phyloP scores from a whole-genome alignment of 2,888 invertebrate species.

The Hypolimnas misippus region DNA sequence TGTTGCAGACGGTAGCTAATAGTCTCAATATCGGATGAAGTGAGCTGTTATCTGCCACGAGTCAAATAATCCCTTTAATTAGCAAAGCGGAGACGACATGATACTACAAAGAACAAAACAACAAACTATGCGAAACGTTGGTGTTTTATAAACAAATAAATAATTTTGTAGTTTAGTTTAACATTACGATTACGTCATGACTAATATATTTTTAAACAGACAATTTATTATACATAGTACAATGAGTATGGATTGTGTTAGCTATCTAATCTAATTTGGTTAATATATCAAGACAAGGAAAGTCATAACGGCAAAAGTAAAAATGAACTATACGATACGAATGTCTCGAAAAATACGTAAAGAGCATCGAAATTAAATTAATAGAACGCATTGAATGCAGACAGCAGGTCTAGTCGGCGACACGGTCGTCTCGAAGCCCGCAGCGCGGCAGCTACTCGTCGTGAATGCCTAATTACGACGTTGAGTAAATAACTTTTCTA shows the following conservation, averaged over 20 bases:
- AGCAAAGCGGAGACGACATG: conserved; percentile 59
- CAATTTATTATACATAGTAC: no score
- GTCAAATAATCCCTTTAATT: conserved; percentile 69
- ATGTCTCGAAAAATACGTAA: conserved; percentile 25
- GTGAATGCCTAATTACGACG: conserved; percentile 83
- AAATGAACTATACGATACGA: background rate
- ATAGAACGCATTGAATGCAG: conserved; percentile 60
- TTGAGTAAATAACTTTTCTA: conserved; percentile 82
- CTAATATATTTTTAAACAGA: no score
- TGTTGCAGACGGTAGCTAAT: conserved; percentile 22
- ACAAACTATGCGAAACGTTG: background rate
- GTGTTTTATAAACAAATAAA: background rate
- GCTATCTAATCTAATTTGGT: no score
- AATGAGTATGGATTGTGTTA: no score
- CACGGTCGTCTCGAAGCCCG: conserved; percentile 69
- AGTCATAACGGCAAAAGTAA: background rate
- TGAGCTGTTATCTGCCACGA: conserved; percentile 48
- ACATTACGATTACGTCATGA: no score
- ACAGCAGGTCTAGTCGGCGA: conserved; percentile 72
- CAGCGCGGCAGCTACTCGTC: conserved; percentile 68
- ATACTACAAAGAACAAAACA: conserved; percentile 43
- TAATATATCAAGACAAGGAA: no score
- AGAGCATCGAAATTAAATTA: conserved; percentile 52
- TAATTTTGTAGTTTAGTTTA: no score
- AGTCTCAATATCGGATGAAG: conserved; percentile 32